phyloP scores from a whole-genome alignment of 2,113 vertebrate species.

The Phrynocephalus versicolor region DNA sequence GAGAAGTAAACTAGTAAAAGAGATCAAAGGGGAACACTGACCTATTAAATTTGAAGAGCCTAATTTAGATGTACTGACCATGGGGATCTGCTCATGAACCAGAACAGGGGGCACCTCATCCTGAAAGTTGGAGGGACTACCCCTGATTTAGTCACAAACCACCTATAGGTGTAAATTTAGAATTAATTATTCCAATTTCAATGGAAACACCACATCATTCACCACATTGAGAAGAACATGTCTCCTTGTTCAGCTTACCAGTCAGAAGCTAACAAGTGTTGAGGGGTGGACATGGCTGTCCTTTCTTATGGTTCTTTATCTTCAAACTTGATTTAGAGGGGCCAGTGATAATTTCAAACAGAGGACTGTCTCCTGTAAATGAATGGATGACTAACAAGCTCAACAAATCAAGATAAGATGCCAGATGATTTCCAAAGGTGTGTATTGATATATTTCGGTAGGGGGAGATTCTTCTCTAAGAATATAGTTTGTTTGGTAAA shows the following conservation, averaged over 20 bases:
- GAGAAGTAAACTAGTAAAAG: background rate
- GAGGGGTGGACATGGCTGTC: too few relatives aligned
- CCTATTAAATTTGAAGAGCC: background rate
- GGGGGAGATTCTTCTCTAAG: background rate
- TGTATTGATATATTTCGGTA: background rate
- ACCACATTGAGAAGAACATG: background rate
- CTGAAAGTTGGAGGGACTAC: too few relatives aligned
- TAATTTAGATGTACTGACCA: background rate
- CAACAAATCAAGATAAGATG: background rate
- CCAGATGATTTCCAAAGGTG: background rate
- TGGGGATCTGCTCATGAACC: too few relatives aligned
- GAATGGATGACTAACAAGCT: too few relatives aligned
- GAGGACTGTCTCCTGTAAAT: background rate
- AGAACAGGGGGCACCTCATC: too few relatives aligned
- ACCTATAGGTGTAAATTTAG: background rate
- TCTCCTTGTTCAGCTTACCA: too few relatives aligned
- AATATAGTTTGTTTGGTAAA: background rate
- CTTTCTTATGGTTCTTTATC: too few relatives aligned
- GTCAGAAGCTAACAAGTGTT: too few relatives aligned
- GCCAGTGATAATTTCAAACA: background rate
- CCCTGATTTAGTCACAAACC: too few relatives aligned
- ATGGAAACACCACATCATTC: too few relatives aligned
- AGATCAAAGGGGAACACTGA: background rate
- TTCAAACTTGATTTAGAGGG: background rate
- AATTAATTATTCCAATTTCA: background rate